Evolutionary conservation across 2,113 vertebrate species (phyloP).

Genomic region (Orientallactaga bullata): DNA sequence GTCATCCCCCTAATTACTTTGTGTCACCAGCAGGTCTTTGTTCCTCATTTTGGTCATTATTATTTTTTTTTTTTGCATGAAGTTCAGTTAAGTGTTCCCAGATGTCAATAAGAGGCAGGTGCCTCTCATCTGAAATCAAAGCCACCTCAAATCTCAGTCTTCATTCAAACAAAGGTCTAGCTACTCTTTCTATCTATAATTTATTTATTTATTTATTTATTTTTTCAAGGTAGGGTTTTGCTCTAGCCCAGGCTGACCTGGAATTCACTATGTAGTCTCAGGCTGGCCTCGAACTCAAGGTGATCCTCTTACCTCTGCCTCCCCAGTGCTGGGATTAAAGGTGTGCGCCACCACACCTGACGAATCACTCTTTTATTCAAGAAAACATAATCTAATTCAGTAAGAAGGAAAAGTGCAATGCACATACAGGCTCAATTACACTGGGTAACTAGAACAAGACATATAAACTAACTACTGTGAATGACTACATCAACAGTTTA

Average conservation of each 20-base stretch:
- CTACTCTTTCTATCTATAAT: neutral
- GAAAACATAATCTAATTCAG: conserved; percentile 7
- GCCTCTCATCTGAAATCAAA: conserved; percentile 16
- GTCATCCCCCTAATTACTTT: conserved; percentile 21
- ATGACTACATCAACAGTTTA: neutral
- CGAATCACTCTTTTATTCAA: neutral
- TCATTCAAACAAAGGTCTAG: neutral
- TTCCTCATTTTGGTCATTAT: conserved; percentile 1
- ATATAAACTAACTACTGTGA: neutral
- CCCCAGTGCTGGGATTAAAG: too few species aligned
- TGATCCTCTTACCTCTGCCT: too few species aligned
- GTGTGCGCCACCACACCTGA: too few species aligned
- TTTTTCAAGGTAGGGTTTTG: neutral
- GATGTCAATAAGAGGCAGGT: neutral
- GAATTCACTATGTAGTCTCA: too few species aligned
- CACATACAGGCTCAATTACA: neutral
- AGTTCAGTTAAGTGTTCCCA: conserved; percentile 41
- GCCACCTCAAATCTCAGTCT: neutral
- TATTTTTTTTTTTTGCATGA: neutral
- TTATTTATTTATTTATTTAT: neutral
- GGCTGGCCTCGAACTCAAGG: too few species aligned
- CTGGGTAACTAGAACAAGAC: conserved; percentile 14
- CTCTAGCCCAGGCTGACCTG: too few species aligned
- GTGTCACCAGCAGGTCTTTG: neutral
- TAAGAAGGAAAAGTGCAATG: conserved; percentile 3